Evolutionary conservation across 2,113 vertebrate species (phyloP).

Genomic region (Dermatemys mawii): DNA sequence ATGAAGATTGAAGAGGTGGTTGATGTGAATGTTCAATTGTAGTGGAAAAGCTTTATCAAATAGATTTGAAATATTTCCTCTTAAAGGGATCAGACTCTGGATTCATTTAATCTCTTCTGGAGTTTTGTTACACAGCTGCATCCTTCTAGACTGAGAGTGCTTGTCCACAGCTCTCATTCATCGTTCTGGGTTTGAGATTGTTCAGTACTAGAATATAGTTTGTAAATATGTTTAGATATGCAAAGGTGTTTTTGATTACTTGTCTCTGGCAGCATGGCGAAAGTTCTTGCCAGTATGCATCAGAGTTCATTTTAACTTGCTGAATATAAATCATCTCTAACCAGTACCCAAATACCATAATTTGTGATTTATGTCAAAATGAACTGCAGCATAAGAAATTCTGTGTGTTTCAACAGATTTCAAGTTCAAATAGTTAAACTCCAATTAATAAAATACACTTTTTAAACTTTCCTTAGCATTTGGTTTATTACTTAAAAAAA

Average conservation of each 20-base stretch:
- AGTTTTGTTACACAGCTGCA: background rate
- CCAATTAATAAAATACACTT: background rate
- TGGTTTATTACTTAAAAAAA: background rate
- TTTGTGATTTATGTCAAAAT: background rate
- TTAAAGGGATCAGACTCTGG: background rate
- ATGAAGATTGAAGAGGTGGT: background rate
- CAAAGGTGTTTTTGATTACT: background rate
- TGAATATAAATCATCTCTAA: background rate
- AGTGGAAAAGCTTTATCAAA: background rate
- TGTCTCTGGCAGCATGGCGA: background rate
- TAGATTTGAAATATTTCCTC: background rate
- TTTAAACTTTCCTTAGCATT: background rate
- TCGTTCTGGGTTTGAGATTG: background rate
- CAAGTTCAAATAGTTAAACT: background rate
- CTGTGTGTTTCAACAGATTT: background rate
- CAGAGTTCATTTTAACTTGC: background rate
- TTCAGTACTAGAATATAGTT: background rate
- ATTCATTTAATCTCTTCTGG: background rate
- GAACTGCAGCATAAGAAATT: background rate
- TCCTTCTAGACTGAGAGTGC: background rate
- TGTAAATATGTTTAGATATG: background rate
- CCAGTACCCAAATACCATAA: background rate
- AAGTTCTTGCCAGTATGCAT: background rate
- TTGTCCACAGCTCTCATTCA: background rate
- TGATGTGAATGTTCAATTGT: background rate